Percentiles rank a stretch among this genome's conserved stretches.
phyloP scores from a whole-genome alignment of 2,888 invertebrate species.

The Drosophila birchii region DNA sequence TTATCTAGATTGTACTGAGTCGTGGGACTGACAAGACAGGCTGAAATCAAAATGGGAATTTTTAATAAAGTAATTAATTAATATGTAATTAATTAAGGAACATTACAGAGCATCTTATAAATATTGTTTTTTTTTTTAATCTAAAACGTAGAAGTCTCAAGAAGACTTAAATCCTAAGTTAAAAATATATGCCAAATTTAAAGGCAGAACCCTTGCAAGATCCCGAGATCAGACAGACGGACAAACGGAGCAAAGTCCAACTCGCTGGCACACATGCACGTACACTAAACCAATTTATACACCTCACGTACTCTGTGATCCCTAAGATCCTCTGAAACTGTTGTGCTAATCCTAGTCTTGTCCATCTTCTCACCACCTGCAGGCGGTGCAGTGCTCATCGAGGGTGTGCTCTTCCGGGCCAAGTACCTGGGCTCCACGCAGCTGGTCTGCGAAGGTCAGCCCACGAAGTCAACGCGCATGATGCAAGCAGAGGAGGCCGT shows the following conservation, averaged over 20 bases:
- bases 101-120: neutral
- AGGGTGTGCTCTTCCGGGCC: conserved; percentile 99
- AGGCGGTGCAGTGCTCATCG: conserved; percentile 93
- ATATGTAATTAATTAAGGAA: no score
- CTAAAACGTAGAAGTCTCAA: neutral
- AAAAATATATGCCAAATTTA: neutral
- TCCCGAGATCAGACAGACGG: neutral
- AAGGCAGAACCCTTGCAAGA: neutral
- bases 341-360: neutral
- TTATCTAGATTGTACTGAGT: neutral
- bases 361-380: conserved; percentile 13
- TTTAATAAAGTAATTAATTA: neutral
- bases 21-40: neutral
- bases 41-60: neutral
- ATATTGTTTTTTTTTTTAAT: no score
- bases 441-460: conserved; percentile 98
- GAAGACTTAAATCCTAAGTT: neutral
- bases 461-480: conserved; percentile 99
- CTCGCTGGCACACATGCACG: conserved; percentile 21
- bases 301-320: conserved; percentile 24
- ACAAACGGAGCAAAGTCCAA: neutral
- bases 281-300: conserved; percentile 25
- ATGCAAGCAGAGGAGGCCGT: conserved; percentile 99
- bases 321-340: neutral
- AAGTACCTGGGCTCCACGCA: conserved; percentile 99